Base-by-base conservation (phyloP, 2,797 vertebrate species). In the Thaleichthys pacificus region DNA sequence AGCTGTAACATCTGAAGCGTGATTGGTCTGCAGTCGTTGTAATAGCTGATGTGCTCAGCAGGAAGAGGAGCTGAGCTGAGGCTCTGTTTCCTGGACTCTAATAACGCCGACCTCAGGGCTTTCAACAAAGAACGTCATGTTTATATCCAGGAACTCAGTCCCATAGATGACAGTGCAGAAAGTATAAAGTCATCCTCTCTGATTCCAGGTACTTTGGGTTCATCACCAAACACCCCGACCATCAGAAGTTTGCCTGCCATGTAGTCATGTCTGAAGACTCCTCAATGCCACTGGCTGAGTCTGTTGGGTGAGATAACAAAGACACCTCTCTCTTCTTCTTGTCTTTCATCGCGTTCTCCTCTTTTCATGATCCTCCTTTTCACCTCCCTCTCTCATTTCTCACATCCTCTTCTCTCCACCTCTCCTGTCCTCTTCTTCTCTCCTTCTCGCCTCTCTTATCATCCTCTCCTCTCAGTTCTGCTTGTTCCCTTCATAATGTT, bases 161-260 rank as follows among this genome's bases (percentile, higher is more conserved):
- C 42, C 7, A 8, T 47, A 47, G 42, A 47, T 47, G 42, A 14
- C 11, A 47, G 42, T 47, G 42, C 42, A 47, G 42, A 47, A 47
- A 12, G 9, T 47, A 12, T 47, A 47, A 42, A 42, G 42, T 47
- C 42, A 12, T 47, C 42, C 12, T 47, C 42, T 47, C 42, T 17
- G 30, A 0, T 54, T 81, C 47, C 88, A 99, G 97, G 88, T 99
- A 99, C 93, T 99, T 99, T 82, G 97, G 96, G 69, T 95, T 99
- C 82, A 97, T 99, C 85, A 97, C 96, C 78, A 99, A 99, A 90
- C 97, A 99, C 77, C 97, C 97, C 8, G 96, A 96, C 58, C 96
- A 97, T 82, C 96, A 98, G 84, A 95, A 96, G 84, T 99, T 99
- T 82, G 97, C 98, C 86, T 99, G 97, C 88, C 97, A 99, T 0